Evolutionary conservation across 1,140 invertebrate genomes (phyloP).

Genomic region (Drosophila oshimai): DNA sequence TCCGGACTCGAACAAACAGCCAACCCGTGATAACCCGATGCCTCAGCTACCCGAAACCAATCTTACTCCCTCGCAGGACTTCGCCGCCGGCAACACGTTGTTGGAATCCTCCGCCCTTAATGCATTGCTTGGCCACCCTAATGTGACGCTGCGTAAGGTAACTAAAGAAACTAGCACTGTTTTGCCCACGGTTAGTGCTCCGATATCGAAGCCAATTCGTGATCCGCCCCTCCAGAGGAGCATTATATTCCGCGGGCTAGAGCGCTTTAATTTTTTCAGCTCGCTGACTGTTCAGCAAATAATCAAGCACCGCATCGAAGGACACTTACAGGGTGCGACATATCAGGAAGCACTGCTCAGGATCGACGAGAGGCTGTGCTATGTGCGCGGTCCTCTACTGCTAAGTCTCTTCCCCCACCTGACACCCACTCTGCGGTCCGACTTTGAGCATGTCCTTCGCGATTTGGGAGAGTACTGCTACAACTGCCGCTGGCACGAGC

Average conservation of each 20-base stretch:
- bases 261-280: slow-evolving; percentile 21
- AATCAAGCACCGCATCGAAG: slow-evolving; percentile 26
- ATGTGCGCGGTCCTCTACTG: slow-evolving; percentile 37
- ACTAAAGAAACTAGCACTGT: neutral
- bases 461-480: slow-evolving; percentile 33
- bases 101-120: slow-evolving; percentile 43
- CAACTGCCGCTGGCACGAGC: neutral
- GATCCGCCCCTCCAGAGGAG: neutral
- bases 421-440: slow-evolving; percentile 2
- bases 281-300: slow-evolving; percentile 29
- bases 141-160: slow-evolving; percentile 40
- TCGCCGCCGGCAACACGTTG: slow-evolving; percentile 40
- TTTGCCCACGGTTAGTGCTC: neutral
- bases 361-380: slow-evolving; percentile 8
- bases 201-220: no score
- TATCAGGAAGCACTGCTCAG: slow-evolving; percentile 42
- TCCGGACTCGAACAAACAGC: no score
- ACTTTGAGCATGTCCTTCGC: slow-evolving; percentile 20
- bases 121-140: slow-evolving; percentile 13
- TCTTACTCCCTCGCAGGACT: slow-evolving; percentile 44
- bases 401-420: slow-evolving; percentile 22
- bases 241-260: slow-evolving; percentile 27
- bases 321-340: neutral
- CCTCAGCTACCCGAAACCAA: neutral
- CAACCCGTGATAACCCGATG: neutral